Conservation (phyloP, 1,140 invertebrate genomes). For the Sarcophaga peregrina region DNA sequence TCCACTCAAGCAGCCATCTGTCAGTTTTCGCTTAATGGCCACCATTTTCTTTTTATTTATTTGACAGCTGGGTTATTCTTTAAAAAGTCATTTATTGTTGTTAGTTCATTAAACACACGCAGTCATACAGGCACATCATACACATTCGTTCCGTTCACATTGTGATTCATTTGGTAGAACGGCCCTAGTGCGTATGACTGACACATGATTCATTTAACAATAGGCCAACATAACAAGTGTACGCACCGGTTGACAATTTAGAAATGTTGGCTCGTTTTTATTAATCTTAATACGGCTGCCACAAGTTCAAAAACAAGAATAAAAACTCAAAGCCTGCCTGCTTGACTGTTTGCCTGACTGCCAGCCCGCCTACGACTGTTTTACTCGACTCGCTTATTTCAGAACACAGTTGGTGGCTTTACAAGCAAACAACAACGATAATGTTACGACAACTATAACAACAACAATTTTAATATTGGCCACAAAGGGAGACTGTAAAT, state of each 20-base stretch:
- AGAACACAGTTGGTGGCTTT: background rate
- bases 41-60: constrained; percentile 29
- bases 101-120: constrained; percentile 21
- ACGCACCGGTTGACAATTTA: background rate
- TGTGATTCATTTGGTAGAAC: background rate
- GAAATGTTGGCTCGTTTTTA: background rate
- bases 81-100: constrained; percentile 35
- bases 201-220: constrained; percentile 21
- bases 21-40: constrained; percentile 23
- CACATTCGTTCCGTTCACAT: no score
- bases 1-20: background rate
- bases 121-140: background rate
- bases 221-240: constrained; percentile 2
- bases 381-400: background rate
- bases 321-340: background rate
- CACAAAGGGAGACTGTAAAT: constrained; percentile 2
- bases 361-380: no score
- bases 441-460: no score
- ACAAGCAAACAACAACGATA: background rate
- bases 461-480: no score
- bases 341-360: background rate
- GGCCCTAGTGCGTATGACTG: background rate
- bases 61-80: constrained; percentile 44
- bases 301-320: background rate
- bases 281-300: no score